These are phyloP conservation scores for Corythaixoides concolor DNA, from an alignment of 2,113 vertebrate genomes.

Conservation along the genomic window DNA sequence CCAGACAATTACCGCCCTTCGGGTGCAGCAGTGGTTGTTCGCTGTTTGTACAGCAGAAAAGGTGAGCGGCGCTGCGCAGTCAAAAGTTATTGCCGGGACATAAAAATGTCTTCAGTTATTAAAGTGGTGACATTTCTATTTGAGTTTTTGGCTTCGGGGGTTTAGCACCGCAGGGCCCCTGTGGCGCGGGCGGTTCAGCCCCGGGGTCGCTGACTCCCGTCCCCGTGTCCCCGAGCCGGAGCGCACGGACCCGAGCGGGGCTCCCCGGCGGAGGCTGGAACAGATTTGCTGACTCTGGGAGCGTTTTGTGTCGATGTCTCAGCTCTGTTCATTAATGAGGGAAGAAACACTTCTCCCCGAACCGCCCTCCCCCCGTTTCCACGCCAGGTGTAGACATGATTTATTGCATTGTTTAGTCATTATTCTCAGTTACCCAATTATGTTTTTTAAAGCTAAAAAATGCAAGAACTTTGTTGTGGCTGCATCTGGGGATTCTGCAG, in stretches of 20 bases:
- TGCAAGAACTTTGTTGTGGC: conserved; percentile 59
- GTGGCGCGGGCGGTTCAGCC: rapidly evolving
- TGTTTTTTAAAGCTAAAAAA: conserved; percentile 50
- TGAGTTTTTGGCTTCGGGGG: neutral
- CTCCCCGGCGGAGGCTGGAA: neutral
- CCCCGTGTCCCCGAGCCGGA: rapidly evolving
- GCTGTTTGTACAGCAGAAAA: neutral
- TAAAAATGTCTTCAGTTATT: neutral
- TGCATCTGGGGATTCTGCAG: conserved; percentile 65
- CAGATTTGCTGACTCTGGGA: conserved; percentile 50
- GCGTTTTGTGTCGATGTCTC: neutral
- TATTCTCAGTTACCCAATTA: conserved; percentile 73
- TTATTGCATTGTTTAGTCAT: conserved; percentile 66
- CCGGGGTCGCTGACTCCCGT: neutral
- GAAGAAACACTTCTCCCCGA: neutral
- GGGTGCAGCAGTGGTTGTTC: neutral
- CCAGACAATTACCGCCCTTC: neutral
- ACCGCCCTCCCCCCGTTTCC: neutral
- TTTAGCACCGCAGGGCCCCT: neutral
- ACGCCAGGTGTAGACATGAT: conserved; percentile 69
- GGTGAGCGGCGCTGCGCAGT: rapidly evolving
- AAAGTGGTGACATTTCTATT: neutral
- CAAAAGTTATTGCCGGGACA: neutral
- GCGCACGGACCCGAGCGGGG: neutral
- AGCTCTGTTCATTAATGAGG: conserved; percentile 18